Conservation (phyloP, 2,797 vertebrate species). For the Sebastes baramenuke region DNA sequence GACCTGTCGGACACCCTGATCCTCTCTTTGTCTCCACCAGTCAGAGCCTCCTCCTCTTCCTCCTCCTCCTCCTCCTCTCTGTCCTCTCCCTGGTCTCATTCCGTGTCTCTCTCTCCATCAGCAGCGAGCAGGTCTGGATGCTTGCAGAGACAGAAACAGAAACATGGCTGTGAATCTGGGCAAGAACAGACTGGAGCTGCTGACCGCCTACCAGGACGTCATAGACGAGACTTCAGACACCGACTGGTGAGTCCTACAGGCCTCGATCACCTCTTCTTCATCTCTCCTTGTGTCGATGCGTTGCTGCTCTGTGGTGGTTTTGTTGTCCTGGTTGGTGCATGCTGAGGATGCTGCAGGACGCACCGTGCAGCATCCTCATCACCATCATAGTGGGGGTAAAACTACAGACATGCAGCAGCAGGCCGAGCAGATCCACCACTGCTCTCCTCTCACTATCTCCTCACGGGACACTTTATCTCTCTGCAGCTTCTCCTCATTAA, state of each 20-base stretch:
- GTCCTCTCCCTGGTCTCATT: constrained; percentile 51
- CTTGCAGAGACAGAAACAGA: constrained; percentile 62
- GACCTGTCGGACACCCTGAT: constrained; percentile 46
- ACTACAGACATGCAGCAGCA: neutral
- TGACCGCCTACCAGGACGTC: constrained; percentile 96
- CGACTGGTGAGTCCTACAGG: constrained; percentile 89
- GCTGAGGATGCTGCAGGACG: constrained; percentile 40
- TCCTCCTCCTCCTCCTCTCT: constrained; percentile 40
- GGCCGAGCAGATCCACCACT: neutral
- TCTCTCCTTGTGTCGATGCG: neutral
- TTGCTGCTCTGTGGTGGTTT: neutral
- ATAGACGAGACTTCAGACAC: constrained; percentile 90
- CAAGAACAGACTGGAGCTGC: constrained; percentile 92
- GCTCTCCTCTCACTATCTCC: too few relatives aligned
- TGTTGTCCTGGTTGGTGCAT: constrained; percentile 7
- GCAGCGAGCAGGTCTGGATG: constrained; percentile 76
- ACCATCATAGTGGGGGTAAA: neutral
- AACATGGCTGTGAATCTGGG: constrained; percentile 92
- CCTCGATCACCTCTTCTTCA: neutral
- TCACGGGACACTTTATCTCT: neutral
- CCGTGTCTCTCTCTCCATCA: constrained; percentile 70
- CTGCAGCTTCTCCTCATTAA: neutral
- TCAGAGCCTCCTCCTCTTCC: constrained; percentile 60
- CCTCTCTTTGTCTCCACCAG: constrained; percentile 80
- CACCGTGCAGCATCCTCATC: neutral